Evolutionary conservation across 2,113 vertebrate genomes (phyloP).

Genomic region (Pluvianellus socialis): DNA sequence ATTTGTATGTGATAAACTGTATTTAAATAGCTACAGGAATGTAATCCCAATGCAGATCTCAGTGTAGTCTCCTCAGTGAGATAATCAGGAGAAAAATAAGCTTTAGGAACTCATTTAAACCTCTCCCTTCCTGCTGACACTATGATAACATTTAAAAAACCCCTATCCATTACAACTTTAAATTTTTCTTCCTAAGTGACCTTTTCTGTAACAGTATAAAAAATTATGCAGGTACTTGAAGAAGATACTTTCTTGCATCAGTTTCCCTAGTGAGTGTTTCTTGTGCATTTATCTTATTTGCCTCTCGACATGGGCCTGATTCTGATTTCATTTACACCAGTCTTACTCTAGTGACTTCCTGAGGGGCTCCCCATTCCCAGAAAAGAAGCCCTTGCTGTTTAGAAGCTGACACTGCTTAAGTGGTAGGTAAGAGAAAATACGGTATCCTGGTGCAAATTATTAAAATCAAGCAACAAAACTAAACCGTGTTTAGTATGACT

Average conservation of each 20-base stretch:
- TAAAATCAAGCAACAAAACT: conserved; percentile 24
- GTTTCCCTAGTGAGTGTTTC: neutral
- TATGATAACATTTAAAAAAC: neutral
- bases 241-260: neutral
- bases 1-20: conserved; percentile 25
- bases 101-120: neutral
- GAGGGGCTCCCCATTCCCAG: neutral
- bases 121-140: neutral
- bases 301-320: neutral
- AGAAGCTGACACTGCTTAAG: neutral
- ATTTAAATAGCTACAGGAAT: conserved; percentile 33
- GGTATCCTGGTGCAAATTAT: neutral
- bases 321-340: neutral
- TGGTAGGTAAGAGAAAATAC: conserved; percentile 21
- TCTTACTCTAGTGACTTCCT: neutral
- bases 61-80: neutral
- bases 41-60: neutral
- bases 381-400: neutral
- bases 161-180: neutral
- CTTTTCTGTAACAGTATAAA: neutral
- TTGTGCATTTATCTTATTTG: neutral
- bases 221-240: neutral
- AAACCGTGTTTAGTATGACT: conserved; percentile 26
- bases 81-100: neutral
- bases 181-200: neutral